Base-by-base conservation (phyloP, 2,113 vertebrate genomes). In the Opisthocomus hoazin region DNA sequence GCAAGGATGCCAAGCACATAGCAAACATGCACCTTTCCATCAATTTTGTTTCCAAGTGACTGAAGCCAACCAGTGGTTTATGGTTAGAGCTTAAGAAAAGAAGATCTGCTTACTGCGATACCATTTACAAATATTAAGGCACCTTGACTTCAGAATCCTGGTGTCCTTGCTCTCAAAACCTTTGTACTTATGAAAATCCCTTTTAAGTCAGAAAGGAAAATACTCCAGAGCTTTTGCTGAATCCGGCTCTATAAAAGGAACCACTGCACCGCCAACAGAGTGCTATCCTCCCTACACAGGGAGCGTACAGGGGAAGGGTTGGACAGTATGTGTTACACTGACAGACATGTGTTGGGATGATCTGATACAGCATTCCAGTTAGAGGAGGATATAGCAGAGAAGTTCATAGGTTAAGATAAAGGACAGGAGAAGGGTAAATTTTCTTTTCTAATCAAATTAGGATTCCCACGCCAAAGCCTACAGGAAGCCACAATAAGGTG, bases 101-200 rank as follows among this genome's bases (percentile, higher is more conserved):
- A 83, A 53, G 21, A 95, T 45, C 89, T 94, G 89, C 87, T 91
- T 74, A 94, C 69, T 82, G 70, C 2, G 10, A 84, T 50, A 87
- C 45, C 89, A 91, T 92, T 96, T 87, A 95, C 96, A 93, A 94
- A 97, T 89, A 93, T 82, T 63, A 95, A 82, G 23, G 86, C 53
- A 84, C 60, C 57, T 29, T 79, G 89, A 87, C 87, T 93, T 87
- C 70, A 84, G 80, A 96, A 96, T 93, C 95, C 86, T 68, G 53
- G 48, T 70, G 76, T 93, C 96, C 89, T 93, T 94, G 95, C 87
- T 95, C 90, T 92, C 41, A 71, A 94, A 87, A 92, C 54, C 94
- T 96, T n/a, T 65, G 48, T 76, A 87, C 51, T 92, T 84, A 76
- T 92, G 77, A 84, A 97, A 97, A 96, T 96, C 95, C 92, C 45